phyloP scores from a whole-genome alignment of 1,140 invertebrate genomes.

The Nylanderia fulva region DNA sequence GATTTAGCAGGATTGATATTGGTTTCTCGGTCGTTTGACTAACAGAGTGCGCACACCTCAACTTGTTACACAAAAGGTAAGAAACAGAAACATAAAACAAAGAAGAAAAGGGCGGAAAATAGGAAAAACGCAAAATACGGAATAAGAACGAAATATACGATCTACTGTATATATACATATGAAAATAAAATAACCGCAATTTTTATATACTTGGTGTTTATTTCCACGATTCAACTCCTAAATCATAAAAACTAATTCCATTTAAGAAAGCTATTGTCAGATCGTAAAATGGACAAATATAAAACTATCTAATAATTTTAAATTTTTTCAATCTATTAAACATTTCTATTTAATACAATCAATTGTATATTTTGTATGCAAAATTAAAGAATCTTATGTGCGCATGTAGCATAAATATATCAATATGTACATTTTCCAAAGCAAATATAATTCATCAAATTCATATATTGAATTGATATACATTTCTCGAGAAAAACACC shows the following conservation, averaged over 20 bases:
- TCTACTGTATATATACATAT: background rate
- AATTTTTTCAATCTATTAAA: too few species aligned
- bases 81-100: constrained; percentile 17
- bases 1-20: constrained; percentile 2
- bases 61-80: constrained; percentile 45
- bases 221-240: constrained; percentile 48
- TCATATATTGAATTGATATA: too few species aligned
- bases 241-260: constrained; percentile 21
- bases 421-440: background rate
- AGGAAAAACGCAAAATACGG: constrained; percentile 9
- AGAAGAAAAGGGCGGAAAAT: background rate
- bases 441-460: background rate
- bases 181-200: constrained; percentile 38
- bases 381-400: background rate
- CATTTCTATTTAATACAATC: background rate
- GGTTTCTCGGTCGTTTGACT: constrained; percentile 9
- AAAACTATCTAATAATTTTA: background rate
- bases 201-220: constrained; percentile 29
- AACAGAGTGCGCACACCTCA: constrained; percentile 20
- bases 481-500: too few species aligned
- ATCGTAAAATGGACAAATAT: constrained; percentile 21
- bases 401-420: background rate
- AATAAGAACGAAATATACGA: constrained; percentile 49
- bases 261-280: constrained; percentile 20
- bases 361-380: background rate